Evolutionary conservation across 1,140 invertebrate genomes (phyloP), one percentile per base, ranked within the genome.

Genomic region (Aradophagus sp.): DNA sequence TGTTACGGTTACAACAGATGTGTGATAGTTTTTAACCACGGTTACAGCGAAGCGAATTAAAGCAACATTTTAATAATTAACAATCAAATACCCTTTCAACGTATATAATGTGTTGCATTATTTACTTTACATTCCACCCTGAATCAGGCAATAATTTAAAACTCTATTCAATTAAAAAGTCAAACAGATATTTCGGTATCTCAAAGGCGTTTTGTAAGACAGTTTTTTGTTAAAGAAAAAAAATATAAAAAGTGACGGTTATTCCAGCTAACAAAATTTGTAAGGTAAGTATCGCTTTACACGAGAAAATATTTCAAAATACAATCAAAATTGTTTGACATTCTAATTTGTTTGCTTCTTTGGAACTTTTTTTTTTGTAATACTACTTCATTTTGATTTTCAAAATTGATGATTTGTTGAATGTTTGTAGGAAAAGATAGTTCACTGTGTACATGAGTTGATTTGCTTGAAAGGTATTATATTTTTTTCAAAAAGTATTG

Each of bases 1-100:
- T 52, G 31, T 58, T 45, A 58, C 53, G 63, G 63, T 67, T 67
- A 67, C 63, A 67, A 67, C 63, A 67, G 52, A 67, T 58, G 15
- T 52, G 36, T 48, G n/a, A n/a, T n/a, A n/a, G n/a, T n/a, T n/a
- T n/a, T n/a, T n/a, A n/a, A n/a, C n/a, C n/a, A n/a, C n/a, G n/a
- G n/a, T n/a, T n/a, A n/a, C n/a, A n/a, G n/a, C n/a, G n/a, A n/a
- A n/a, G n/a, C n/a, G n/a, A n/a, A n/a, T n/a, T n/a, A n/a, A n/a
- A n/a, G n/a, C n/a, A n/a, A n/a, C n/a, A n/a, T n/a, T n/a, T n/a
- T n/a, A n/a, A n/a, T n/a, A n/a, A n/a, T n/a, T n/a, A n/a, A n/a
- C n/a, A n/a, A n/a, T n/a, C n/a, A n/a, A n/a, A n/a, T n/a, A n/a
- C n/a, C n/a, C n/a, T n/a, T n/a, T n/a, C n/a, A n/a, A n/a, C n/a